Evolutionary conservation across 2,888 invertebrate genomes (phyloP).

Genomic region (Zhuqinia jingwanae): DNA sequence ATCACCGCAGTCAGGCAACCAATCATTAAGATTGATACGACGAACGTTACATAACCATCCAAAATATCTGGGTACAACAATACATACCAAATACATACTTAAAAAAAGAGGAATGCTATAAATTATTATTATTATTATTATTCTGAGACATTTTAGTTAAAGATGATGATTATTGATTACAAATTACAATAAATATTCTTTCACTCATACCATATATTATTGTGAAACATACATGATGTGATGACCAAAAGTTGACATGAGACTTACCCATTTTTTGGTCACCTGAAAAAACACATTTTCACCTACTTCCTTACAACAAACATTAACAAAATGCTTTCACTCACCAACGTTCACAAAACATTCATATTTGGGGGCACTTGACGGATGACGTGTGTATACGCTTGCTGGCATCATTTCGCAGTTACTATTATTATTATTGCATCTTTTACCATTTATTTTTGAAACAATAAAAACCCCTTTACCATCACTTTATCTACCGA

Average conservation of each 20-base stretch:
- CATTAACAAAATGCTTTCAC: neutral
- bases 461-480: too few species aligned
- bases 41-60: constrained; percentile 84
- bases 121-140: too few species aligned
- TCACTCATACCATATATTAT: neutral
- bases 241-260: neutral
- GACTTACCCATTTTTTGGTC: constrained; percentile 17
- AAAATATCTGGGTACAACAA: constrained; percentile 80
- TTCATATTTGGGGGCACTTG: neutral
- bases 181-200: neutral
- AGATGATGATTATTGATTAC: neutral
- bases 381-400: neutral
- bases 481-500: neutral
- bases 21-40: constrained; percentile 83
- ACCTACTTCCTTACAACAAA: neutral
- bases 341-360: neutral
- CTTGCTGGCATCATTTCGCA: constrained; percentile 29
- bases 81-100: constrained; percentile 43
- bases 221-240: neutral
- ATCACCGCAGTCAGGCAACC: constrained; percentile 85
- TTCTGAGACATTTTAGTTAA: too few species aligned
- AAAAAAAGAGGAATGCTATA: too few species aligned
- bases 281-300: neutral
- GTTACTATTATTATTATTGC: neutral
- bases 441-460: neutral